A percentile compares a stretch with the other conserved stretches of the same genome.
Conservation (phyloP, 1,140 invertebrate species). For the Drosophila suzukii region DNA sequence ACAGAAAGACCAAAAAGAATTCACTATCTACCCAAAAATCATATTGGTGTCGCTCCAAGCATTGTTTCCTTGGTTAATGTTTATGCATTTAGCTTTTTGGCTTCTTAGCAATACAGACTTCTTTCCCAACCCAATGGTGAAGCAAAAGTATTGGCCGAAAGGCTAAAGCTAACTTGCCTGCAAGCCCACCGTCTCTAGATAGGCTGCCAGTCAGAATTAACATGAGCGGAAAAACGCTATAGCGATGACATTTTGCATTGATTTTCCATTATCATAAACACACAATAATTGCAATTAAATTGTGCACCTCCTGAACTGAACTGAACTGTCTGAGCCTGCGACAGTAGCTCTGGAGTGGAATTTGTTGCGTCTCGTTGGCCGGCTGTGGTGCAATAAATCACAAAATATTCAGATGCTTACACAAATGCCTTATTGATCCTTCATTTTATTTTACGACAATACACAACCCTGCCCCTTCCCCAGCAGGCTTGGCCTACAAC, state of each 20-base stretch:
- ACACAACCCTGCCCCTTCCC: too few relatives aligned
- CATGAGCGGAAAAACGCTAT: constrained; percentile 13
- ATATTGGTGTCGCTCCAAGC: neutral
- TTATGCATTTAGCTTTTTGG: neutral
- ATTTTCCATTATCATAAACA: constrained; percentile 70
- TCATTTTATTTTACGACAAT: too few relatives aligned
- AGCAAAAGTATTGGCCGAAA: too few relatives aligned
- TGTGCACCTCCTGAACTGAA: constrained; percentile 77
- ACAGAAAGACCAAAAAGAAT: constrained; percentile 79
- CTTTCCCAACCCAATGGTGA: too few relatives aligned
- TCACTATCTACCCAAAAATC: constrained; percentile 1
- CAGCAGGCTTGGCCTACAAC: too few relatives aligned
- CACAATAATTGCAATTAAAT: constrained; percentile 70
- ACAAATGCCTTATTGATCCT: constrained; percentile 82
- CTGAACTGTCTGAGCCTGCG: constrained; percentile 57
- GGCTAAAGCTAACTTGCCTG: too few relatives aligned
- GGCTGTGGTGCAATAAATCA: constrained; percentile 71
- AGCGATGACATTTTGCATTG: constrained; percentile 39
- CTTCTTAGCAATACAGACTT: too few relatives aligned
- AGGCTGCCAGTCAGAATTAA: constrained; percentile 20
- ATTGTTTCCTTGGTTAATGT: neutral
- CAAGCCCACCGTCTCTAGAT: too few relatives aligned
- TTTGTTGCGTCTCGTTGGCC: constrained; percentile 61
- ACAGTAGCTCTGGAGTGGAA: constrained; percentile 29
- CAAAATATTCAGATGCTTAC: constrained; percentile 82